A percentile compares a stretch with the other conserved stretches of the same genome.
phyloP scores from a whole-genome alignment of 2,797 vertebrate genomes.

The Melanotaenia maccullochi region DNA sequence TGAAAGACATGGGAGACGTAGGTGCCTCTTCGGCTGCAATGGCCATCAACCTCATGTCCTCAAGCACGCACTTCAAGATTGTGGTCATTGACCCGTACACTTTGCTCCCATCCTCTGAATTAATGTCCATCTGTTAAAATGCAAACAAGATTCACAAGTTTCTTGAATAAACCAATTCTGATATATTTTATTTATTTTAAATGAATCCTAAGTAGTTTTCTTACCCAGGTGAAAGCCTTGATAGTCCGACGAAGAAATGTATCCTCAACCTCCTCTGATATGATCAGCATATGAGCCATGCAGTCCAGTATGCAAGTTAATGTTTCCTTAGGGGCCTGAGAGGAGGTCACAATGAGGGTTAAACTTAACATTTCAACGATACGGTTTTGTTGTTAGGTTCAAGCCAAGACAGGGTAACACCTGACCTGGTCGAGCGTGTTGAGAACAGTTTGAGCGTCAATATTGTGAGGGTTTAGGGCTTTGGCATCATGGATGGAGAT shows the following conservation, averaged over 20 bases:
- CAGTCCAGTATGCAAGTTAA: conserved; percentile 90
- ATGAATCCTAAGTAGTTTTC: conserved; percentile 31
- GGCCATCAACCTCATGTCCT: conserved; percentile 79
- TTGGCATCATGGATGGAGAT: conserved; percentile 84
- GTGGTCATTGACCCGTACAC: conserved; percentile 84
- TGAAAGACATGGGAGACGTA: background rate
- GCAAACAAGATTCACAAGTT: conserved; percentile 9
- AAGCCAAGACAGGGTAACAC: background rate
- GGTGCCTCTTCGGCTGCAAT: conserved; percentile 42
- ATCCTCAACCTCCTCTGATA: conserved; percentile 88
- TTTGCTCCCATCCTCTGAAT: conserved; percentile 79
- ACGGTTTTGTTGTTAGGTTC: background rate
- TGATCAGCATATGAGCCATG: conserved; percentile 83
- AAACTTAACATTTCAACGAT: background rate
- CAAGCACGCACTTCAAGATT: conserved; percentile 84
- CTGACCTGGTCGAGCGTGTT: conserved; percentile 87
- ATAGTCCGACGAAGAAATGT: conserved; percentile 87
- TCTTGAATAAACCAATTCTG: background rate
- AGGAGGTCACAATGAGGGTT: conserved; percentile 22
- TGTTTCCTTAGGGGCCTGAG: conserved; percentile 88
- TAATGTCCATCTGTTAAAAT: conserved; percentile 78
- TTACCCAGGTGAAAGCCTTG: conserved; percentile 93
- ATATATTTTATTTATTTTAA: background rate
- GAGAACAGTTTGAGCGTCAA: conserved; percentile 81
- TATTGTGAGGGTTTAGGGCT: conserved; percentile 74